Percentiles rank a stretch among this genome's conserved stretches.
phyloP scores from a whole-genome alignment of 1,140 invertebrate genomes.

The Brachionus plicatilis region DNA sequence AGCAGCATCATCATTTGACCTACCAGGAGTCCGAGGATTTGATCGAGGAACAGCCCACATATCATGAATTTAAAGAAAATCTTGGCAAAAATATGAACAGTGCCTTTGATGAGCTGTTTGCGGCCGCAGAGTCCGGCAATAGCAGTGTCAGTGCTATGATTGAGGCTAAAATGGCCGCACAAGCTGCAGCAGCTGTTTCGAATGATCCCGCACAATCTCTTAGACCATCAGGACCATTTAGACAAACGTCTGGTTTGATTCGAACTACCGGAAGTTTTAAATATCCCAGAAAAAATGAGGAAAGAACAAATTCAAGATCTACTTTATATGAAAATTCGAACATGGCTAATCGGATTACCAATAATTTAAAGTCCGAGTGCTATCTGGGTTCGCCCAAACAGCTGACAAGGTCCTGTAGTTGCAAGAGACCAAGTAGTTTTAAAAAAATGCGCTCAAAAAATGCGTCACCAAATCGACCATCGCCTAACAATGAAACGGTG shows the following conservation, averaged over 20 bases:
- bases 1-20: slow-evolving; percentile 1
- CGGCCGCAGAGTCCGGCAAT: slow-evolving; percentile 27
- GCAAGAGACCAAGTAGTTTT: slow-evolving; percentile 12
- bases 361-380: slow-evolving; percentile 24
- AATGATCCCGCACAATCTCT: neutral
- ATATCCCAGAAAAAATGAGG: neutral
- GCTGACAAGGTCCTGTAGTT: slow-evolving; percentile 28
- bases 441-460: slow-evolving; percentile 29
- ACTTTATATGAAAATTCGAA: slow-evolving; percentile 2
- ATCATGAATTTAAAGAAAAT: neutral
- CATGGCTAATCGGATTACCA: neutral
- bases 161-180: slow-evolving; percentile 36
- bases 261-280: neutral
- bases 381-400: neutral
- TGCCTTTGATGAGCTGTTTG: slow-evolving; percentile 38
- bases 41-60: neutral
- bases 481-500: neutral
- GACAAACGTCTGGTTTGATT: neutral
- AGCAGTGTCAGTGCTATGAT: slow-evolving; percentile 6
- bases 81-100: slow-evolving; percentile 14
- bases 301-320: neutral
- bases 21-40: slow-evolving; percentile 29
- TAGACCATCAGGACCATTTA: neutral
- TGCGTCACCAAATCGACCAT: neutral
- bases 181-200: neutral